Evolutionary conservation across 1,140 invertebrate genomes (phyloP).

Genomic region (Pseudomyrmex dendroicus): DNA sequence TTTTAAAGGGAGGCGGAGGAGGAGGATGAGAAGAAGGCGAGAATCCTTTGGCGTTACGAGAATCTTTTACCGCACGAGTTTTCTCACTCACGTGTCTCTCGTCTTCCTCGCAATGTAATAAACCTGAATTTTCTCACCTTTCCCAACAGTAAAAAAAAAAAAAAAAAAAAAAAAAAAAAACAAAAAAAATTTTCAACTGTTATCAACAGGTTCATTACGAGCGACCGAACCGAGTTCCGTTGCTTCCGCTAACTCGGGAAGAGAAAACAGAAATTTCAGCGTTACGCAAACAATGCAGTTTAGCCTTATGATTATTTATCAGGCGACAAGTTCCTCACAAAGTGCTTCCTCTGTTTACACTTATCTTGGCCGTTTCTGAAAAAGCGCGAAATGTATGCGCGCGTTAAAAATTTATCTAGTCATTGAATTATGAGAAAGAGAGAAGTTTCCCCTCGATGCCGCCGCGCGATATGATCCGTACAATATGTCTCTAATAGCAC

Average conservation of each 20-base stretch:
- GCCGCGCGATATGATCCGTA: slow-evolving; percentile 38
- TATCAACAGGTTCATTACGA: not conserved
- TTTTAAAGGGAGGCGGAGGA: not conserved
- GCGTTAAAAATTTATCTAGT: slow-evolving; percentile 39
- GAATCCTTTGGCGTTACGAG: slow-evolving; percentile 21
- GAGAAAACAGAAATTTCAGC: slow-evolving; percentile 26
- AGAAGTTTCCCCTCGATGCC: slow-evolving; percentile 17
- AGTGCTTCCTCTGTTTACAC: slow-evolving; percentile 30
- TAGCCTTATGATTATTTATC: slow-evolving; percentile 35
- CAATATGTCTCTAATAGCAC: slow-evolving; percentile 23
- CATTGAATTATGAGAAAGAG: not conserved
- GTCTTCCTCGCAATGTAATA: not conserved
- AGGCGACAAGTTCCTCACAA: not conserved
- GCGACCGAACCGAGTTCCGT: not conserved
- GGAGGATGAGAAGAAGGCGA: not conserved
- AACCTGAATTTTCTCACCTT: no score
- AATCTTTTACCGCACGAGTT: not conserved
- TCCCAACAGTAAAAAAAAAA: no score
- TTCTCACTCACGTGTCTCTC: not conserved
- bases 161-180: no score
- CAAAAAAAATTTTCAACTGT: no score
- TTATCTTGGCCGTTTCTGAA: slow-evolving; percentile 31
- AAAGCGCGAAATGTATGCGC: not conserved
- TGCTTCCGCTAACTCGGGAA: not conserved
- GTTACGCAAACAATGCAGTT: slow-evolving; percentile 26